Percentiles rank a stretch among this genome's conserved stretches.
phyloP scores from a whole-genome alignment of 2,888 invertebrate genomes.

The Lasioglossum calceatum region DNA sequence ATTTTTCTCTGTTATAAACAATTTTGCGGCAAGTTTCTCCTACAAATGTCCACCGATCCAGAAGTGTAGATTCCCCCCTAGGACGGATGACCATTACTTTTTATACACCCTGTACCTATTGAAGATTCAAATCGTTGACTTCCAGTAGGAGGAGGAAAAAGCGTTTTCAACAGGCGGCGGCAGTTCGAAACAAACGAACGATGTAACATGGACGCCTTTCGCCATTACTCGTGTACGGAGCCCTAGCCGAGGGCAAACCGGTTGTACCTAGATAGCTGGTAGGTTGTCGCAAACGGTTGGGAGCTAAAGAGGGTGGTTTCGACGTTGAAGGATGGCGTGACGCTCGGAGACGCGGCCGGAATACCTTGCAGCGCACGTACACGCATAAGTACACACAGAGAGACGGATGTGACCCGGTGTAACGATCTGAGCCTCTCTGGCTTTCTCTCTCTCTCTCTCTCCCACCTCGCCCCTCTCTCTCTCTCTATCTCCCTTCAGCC shows the following conservation, averaged over 20 bases:
- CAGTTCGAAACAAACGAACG: constrained; percentile 12
- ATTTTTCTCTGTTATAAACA: no score
- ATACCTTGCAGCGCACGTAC: constrained; percentile 60
- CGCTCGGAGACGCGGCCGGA: constrained; percentile 68
- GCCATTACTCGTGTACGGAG: constrained; percentile 41
- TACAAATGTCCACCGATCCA: no score
- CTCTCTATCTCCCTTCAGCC: background rate
- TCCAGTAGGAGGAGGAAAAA: background rate
- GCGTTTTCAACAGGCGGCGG: background rate
- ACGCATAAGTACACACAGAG: constrained; percentile 44
- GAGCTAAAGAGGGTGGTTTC: constrained; percentile 66
- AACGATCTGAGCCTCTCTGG: constrained; percentile 36
- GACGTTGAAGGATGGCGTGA: constrained; percentile 73
- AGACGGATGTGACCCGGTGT: constrained; percentile 57
- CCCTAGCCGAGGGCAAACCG: constrained; percentile 48
- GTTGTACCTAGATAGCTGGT: constrained; percentile 37
- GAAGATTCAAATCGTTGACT: background rate
- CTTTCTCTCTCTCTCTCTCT: background rate
- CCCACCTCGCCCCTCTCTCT: background rate
- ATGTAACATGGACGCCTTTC: constrained; percentile 18
- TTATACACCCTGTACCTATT: background rate
- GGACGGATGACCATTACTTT: no score
- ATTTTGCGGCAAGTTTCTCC: no score
- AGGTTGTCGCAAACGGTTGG: constrained; percentile 53
- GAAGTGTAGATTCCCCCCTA: no score